Conservation (phyloP, 2,888 invertebrate genomes). For the Calameuta idolon region DNA sequence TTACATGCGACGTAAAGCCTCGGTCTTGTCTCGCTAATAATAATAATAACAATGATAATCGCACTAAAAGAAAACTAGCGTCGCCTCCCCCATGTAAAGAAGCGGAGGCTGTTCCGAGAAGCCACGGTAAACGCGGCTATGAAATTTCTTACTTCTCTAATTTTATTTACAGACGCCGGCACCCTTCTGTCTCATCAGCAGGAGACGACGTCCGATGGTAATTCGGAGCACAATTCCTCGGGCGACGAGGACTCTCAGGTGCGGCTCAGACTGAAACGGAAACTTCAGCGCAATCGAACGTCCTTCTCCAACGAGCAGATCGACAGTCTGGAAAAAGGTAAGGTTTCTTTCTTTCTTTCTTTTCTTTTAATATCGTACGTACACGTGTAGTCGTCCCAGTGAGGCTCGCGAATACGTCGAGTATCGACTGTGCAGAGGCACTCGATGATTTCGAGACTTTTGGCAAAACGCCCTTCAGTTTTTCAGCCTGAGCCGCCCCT, state of each 20-base stretch:
- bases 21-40: too few species aligned
- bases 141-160: slow-evolving; percentile 38
- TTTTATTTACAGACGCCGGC: slow-evolving; percentile 59
- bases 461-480: background rate
- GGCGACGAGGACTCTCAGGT: slow-evolving; percentile 93
- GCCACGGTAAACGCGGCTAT: too few species aligned
- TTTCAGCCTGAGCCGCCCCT: background rate
- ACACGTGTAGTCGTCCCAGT: too few species aligned
- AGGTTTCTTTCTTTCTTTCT: slow-evolving; percentile 35
- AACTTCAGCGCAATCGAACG: slow-evolving; percentile 96
- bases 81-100: too few species aligned
- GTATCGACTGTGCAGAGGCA: too few species aligned
- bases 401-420: too few species aligned
- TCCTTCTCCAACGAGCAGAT: slow-evolving; percentile 99
- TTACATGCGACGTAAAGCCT: too few species aligned
- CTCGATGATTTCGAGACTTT: background rate
- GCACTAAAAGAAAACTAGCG: too few species aligned
- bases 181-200: slow-evolving; percentile 68
- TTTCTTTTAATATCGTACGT: too few species aligned
- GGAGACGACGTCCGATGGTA: slow-evolving; percentile 87
- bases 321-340: slow-evolving; percentile 98
- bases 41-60: too few species aligned
- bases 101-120: too few species aligned
- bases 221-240: slow-evolving; percentile 91
- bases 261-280: slow-evolving; percentile 92